A percentile compares a stretch with the other conserved stretches of the same genome.
phyloP scores from a whole-genome alignment of 2,888 invertebrate genomes.

The Chrysolina americana region DNA sequence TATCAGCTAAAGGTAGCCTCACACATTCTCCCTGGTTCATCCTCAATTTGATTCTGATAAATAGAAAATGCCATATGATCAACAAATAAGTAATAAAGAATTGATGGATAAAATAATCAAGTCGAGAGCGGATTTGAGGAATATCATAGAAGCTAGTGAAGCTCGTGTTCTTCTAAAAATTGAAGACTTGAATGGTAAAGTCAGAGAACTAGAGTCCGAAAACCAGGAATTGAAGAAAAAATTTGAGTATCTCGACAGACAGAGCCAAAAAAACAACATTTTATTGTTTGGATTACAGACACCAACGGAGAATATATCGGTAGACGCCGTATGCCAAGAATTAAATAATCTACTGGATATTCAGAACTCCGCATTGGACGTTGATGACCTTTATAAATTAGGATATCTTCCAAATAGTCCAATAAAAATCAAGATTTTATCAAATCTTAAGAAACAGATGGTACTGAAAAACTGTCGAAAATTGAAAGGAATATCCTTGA shows the following conservation, averaged over 20 bases:
- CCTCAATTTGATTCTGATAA: not conserved
- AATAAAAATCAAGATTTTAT: not conserved
- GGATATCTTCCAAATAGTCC: not conserved
- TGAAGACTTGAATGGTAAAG: not conserved
- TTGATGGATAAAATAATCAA: not conserved
- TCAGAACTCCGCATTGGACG: not conserved
- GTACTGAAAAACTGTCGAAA: no score
- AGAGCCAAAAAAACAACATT: not conserved
- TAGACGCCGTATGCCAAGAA: not conserved
- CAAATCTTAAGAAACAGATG: not conserved
- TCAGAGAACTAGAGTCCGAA: not conserved
- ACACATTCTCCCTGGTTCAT: not conserved
- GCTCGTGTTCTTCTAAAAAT: not conserved
- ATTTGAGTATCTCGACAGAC: not conserved
- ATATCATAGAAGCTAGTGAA: not conserved
- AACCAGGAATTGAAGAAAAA: not conserved
- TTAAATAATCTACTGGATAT: not conserved
- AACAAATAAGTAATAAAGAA: not conserved
- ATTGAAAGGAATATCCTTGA: not conserved
- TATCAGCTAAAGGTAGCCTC: not conserved
- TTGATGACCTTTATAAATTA: not conserved
- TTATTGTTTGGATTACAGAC: not conserved
- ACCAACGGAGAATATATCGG: not conserved
- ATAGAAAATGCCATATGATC: not conserved
- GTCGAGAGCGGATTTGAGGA: not conserved